A percentile compares a stretch with the other conserved stretches of the same genome.
Conservation (phyloP, 1,140 invertebrate species). For the Xylocopa sonorina region DNA sequence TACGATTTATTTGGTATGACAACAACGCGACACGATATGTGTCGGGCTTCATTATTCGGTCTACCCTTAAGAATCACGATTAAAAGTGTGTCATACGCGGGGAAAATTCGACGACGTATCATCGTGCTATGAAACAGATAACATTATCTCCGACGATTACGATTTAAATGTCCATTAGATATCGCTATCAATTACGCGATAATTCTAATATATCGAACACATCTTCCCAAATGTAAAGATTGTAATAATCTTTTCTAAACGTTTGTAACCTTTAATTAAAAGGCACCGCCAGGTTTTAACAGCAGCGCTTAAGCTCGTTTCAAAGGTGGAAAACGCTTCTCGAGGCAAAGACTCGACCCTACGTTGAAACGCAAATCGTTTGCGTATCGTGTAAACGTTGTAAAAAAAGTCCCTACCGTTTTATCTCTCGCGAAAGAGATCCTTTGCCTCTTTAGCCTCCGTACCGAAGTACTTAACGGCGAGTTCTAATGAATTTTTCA, state of each 20-base stretch:
- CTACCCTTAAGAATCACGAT: background rate
- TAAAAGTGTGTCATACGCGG: background rate
- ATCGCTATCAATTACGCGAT: background rate
- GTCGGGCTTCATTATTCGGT: conserved; percentile 3
- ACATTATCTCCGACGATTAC: background rate
- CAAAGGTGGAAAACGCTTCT: no score
- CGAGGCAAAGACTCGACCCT: background rate
- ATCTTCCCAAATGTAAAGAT: background rate
- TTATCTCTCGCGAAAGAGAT: background rate
- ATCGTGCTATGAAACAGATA: conserved; percentile 1
- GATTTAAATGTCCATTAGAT: conserved; percentile 12
- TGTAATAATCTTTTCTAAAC: no score
- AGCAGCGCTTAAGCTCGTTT: background rate
- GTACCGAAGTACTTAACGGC: background rate
- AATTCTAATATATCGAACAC: background rate
- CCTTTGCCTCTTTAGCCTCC: background rate
- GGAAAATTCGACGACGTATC: background rate
- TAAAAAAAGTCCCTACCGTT: background rate
- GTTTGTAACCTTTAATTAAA: no score
- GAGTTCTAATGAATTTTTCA: conserved; percentile 7
- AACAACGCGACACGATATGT: background rate
- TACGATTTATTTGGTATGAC: conserved; percentile 1
- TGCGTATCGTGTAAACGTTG: conserved; percentile 1
- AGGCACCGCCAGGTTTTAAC: no score
- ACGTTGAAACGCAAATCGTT: background rate